Base-by-base conservation (phyloP, 2,797 vertebrate genomes). In the Hyperoplus lanceolatus region DNA sequence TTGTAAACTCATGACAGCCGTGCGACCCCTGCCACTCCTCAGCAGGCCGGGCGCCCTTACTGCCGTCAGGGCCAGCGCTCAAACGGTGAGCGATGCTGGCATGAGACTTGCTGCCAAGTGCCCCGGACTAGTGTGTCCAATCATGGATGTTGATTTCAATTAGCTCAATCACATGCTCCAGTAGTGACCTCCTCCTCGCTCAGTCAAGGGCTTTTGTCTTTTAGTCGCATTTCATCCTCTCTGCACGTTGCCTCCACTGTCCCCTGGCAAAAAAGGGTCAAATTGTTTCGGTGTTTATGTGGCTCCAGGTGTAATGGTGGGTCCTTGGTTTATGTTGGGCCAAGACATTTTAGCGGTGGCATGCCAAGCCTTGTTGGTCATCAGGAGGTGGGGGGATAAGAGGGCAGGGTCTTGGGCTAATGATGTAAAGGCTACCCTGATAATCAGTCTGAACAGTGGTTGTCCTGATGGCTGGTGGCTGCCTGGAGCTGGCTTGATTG, bases 81-180 rank as follows among this genome's bases (percentile, higher is more conserved):
- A 59, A 89, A 87, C 50, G 39, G 87, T 93, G 91, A 93, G 86
- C 90, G 90, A 93, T 94, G 92, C 85, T 93, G 92, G 92, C 92
- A 90, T 84, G 88, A 86, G 80, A 77, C 64, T 62, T 67, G 85
- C 87, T 93, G 92, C 91, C 92, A 91, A 89, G 85, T 91, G 87
- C 83, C 89, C 89, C 55, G 42, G 87, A 75, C 78, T 38, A 29
- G 81, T 36, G 79, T 89, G 89, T 85, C 89, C 89, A 88, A 88
- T 90, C 88, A 89, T 86, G 92, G 87, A 94, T 94, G 94, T 90
- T 95, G 93, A 95, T 94, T 94, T 93, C 92, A 93, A 93, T 95
- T 93, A 95, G 82, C 90, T 93, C 87, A 92, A 79, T 90, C 89
- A 88, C 90, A 87, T 85, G 87, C 81, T 90, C 87, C 60, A 80